Evolutionary conservation across 2,113 vertebrate genomes (phyloP).

Genomic region (Hippocampus mohnikei): DNA sequence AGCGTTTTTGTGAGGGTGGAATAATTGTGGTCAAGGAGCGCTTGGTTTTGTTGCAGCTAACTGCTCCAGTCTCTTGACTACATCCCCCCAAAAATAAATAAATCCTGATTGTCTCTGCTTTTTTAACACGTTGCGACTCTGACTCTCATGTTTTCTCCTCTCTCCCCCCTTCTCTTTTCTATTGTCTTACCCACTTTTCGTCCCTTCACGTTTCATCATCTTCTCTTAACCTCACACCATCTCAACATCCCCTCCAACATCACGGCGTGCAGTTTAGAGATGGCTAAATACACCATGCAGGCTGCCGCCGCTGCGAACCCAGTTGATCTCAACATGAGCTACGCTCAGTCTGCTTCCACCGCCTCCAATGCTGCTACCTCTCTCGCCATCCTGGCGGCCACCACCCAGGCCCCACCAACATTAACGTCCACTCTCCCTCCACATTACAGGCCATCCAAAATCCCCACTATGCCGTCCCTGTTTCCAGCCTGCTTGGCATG

Average conservation of each 20-base stretch:
- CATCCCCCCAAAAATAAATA: slow-evolving; percentile 56
- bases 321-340: slow-evolving; percentile 90
- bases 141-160: slow-evolving; percentile 78
- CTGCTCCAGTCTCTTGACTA: slow-evolving; percentile 68
- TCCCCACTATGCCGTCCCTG: slow-evolving; percentile 86
- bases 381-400: slow-evolving; percentile 82
- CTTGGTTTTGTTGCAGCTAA: slow-evolving; percentile 61
- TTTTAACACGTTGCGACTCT: slow-evolving; percentile 85
- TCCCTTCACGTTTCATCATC: slow-evolving; percentile 52
- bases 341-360: slow-evolving; percentile 81
- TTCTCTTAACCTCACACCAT: slow-evolving; percentile 51
- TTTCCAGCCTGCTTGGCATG: slow-evolving; percentile 94
- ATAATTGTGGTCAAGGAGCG: slow-evolving; percentile 64
- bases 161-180: slow-evolving; percentile 59
- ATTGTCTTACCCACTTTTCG: slow-evolving; percentile 53
- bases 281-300: slow-evolving; percentile 97
- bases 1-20: slow-evolving; percentile 38
- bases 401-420: slow-evolving; percentile 74
- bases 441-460: slow-evolving; percentile 79
- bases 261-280: slow-evolving; percentile 88
- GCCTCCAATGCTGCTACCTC: slow-evolving; percentile 83
- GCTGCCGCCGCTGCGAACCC: slow-evolving; percentile 82
- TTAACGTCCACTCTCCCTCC: slow-evolving; percentile 83
- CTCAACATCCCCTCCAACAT: slow-evolving; percentile 58
- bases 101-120: slow-evolving; percentile 81